Base-by-base conservation (phyloP, 2,888 invertebrate genomes). In the Drosophila crucigera region DNA sequence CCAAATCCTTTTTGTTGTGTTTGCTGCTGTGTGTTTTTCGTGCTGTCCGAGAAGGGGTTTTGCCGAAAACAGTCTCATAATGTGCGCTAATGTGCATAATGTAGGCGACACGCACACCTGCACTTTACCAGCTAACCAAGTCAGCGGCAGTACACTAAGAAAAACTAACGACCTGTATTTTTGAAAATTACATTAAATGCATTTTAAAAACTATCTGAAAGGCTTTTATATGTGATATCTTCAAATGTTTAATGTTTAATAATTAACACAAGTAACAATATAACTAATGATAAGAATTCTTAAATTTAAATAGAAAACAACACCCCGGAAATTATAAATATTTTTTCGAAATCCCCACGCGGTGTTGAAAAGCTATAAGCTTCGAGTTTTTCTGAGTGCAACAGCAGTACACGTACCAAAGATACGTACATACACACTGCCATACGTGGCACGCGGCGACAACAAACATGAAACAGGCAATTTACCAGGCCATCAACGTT, bases 401-500 rank as follows among this genome's bases (percentile, higher is more conserved):
- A 22, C 41, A 61, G 58, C 63, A 25, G 31, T 69, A 69, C 64
- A 59, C 67, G 67, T 65, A 52, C 43, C 62, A 41, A 4, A 47
- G 19, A 47, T 28, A 41, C 53, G 3, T 33, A 16, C 55, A 28
- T 31, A 7, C 25, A 37, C 54, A 61, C 35, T 61, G 70, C 41
- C 61, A 70, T 69, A 71, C 62, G 72, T 78, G 66, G 81, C 64
- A 78, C 59, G 55, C 62, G 54, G 68, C 75, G 80, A 83, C 73
- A 73, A 70, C 78, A 73, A 79, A 85, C 78, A 82, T 69, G 86
- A 87, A 90, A 90, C 91, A 83, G 85, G 86, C 91, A 90, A 90
- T 88, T 87, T 90, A 90, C 90, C 90, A 91, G 89, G 86, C 91
- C 87, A 87, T 91, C 91, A 91, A 90, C 90, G 90, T 76, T 87